phyloP scores from a whole-genome alignment of 1,140 invertebrate genomes.

The Pseudomyrmex pallidus region DNA sequence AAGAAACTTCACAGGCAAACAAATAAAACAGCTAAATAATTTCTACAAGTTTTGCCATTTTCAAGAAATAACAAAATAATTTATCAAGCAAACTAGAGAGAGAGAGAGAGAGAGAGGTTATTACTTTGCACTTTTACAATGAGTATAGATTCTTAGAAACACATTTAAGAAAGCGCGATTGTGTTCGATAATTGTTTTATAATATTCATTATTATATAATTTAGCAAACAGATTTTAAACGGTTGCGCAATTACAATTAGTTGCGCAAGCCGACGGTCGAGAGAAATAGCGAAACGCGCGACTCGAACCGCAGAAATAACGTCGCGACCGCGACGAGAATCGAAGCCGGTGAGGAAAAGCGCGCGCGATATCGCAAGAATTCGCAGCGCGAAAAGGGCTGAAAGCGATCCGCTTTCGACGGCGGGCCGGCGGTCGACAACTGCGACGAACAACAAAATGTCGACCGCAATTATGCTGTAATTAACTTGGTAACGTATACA shows the following conservation, averaged over 20 bases:
- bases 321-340: constrained; percentile 37
- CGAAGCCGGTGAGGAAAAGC: constrained; percentile 58
- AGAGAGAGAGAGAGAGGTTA: no score
- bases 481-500: constrained; percentile 81
- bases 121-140: no score
- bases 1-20: not conserved
- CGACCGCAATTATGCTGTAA: constrained; percentile 85
- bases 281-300: constrained; percentile 16
- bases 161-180: no score
- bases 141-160: no score
- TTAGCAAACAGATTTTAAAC: not conserved
- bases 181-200: no score
- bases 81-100: no score
- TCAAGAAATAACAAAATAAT: not conserved
- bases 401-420: constrained; percentile 57
- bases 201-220: no score
- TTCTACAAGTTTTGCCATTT: not conserved
- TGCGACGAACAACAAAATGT: constrained; percentile 83
- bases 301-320: constrained; percentile 39
- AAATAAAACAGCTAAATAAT: not conserved
- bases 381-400: constrained; percentile 63
- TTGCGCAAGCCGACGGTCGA: not conserved
- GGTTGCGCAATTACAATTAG: not conserved
- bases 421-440: constrained; percentile 63
- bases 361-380: constrained; percentile 71